Percentiles rank a stretch among this genome's conserved stretches.
These are phyloP conservation scores for Uria aalge DNA, from an alignment of 2,113 vertebrate species.

Conservation along the genomic window DNA sequence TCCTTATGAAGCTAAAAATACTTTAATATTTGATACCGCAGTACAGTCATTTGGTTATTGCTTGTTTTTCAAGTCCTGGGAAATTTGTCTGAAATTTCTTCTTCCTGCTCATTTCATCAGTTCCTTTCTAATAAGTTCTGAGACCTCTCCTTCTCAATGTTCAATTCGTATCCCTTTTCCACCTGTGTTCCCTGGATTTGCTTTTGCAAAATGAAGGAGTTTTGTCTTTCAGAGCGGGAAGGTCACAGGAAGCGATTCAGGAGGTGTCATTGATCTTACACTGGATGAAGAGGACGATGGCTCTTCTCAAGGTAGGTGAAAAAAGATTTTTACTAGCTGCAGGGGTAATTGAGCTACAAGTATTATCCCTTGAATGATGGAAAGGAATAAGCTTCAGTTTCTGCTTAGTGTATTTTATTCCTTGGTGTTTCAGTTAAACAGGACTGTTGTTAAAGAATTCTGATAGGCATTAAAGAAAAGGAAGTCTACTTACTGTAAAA, in stretches of 20 bases:
- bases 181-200: conserved; percentile 13
- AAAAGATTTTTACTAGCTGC: background rate
- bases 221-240: conserved; percentile 78
- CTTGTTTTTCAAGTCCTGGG: background rate
- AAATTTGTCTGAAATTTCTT: background rate
- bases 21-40: background rate
- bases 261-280: conserved; percentile 83
- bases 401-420: background rate
- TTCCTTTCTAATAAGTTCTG: background rate
- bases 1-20: background rate
- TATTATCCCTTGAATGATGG: background rate
- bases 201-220: conserved; percentile 64
- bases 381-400: background rate
- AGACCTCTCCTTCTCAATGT: background rate
- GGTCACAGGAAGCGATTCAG: conserved; percentile 60
- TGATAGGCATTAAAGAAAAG: background rate
- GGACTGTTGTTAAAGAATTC: background rate
- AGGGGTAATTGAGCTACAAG: background rate
- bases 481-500: background rate
- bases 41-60: background rate
- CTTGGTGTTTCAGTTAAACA: background rate
- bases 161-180: background rate
- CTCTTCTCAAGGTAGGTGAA: conserved; percentile 66
- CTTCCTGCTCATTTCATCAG: background rate
- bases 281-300: conserved; percentile 80